Evolutionary conservation across 2,113 vertebrate species (phyloP).

Genomic region (Microcebus ravelobensis): DNA sequence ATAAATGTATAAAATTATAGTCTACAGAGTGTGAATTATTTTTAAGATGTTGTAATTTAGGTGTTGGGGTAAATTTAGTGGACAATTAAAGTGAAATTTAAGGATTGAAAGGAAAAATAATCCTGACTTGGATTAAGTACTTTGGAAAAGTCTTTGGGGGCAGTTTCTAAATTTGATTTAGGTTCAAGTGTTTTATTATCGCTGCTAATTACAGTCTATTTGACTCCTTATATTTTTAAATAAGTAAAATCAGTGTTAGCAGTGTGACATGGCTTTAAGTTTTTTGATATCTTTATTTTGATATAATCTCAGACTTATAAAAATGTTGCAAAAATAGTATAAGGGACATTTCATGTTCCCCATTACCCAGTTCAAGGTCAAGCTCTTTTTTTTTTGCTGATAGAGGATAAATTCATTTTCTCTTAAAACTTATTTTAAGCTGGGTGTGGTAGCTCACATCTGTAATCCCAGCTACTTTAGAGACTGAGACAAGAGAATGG

Average conservation of each 20-base stretch:
- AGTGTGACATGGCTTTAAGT: neutral
- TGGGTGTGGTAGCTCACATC: no score
- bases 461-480: no score
- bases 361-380: neutral
- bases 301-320: neutral
- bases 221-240: neutral
- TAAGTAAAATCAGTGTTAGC: neutral
- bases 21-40: neutral
- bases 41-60: constrained; percentile 22
- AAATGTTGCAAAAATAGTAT: neutral
- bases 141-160: neutral
- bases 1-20: neutral
- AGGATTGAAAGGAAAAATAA: constrained; percentile 18
- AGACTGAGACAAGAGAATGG: no score
- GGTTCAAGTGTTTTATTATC: constrained; percentile 21
- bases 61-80: constrained; percentile 17
- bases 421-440: neutral
- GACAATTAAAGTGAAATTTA: constrained; percentile 15
- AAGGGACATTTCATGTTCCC: neutral
- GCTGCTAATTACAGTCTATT: neutral
- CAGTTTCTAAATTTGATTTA: neutral
- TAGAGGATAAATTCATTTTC: neutral
- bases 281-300: neutral
- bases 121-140: neutral
- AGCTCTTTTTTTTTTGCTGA: neutral